Base-by-base conservation (phyloP, 2,888 invertebrate genomes). In the Archips xylosteana region DNA sequence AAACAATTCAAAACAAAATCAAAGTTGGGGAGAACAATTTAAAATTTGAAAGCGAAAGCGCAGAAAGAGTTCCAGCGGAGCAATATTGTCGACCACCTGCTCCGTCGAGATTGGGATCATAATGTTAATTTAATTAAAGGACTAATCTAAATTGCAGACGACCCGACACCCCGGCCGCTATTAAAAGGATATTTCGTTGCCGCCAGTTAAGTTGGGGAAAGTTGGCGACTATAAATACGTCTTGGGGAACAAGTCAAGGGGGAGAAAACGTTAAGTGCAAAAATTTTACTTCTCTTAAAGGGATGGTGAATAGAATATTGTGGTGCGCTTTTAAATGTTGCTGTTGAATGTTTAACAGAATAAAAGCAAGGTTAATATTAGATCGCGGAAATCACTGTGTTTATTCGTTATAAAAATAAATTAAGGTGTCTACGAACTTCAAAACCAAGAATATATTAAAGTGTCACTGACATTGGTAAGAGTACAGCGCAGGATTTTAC, bases 101-200 rank as follows among this genome's bases (percentile, higher is more conserved):
- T 89, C 85, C 89, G 81, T 79, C 76, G 85, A 91, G 93, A 94
- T 94, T 91, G 91, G 92, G 91, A 94, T 94, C 92, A 92, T 94
- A 93, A 94, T 93, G 94, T 92, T 94, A 94, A 94, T 94, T 94
- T 94, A 94, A 94, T 94, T 94, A 94, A 94, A 93, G 92, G 93
- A 92, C 94, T 94, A 94, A 94, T 94, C 94, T 94, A 93, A 94
- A 94, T 94, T 94, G 94, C 92, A 94, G 94, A 94, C 90, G 92
- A 92, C 91, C 92, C 94, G 88, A 92, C 93, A 91, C 93, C 90
- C 91, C 85, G 87, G 81, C 90, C 86, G 83, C 92, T 92, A 93
- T 94, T 94, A 93, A 94, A 93, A 90, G 91, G 92, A 91, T 93
- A 92, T 93, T 94, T 92, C 88, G 91, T 83, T 87, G 90, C 87